Evolutionary conservation across 2,888 invertebrate genomes (phyloP), one percentile per base, ranked within the genome.

Genomic region (Schizotus pectinicornis): DNA sequence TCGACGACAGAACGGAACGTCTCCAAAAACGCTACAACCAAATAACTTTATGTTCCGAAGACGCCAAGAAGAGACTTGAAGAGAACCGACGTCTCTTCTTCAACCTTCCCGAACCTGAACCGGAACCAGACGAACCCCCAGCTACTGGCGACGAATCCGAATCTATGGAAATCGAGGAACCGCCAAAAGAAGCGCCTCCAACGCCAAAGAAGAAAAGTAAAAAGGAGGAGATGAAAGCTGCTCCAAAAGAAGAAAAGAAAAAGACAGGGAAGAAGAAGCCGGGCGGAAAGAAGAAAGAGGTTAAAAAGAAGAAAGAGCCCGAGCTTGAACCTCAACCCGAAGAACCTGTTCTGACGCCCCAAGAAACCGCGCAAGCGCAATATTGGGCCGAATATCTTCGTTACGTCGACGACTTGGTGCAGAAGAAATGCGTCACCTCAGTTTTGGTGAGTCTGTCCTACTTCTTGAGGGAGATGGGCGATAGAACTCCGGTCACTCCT

Each of bases 81-180:
- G 81, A 85, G 2, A 92, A 92, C 77, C 88, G 87, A 65, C 85
- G 85, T 53, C 73, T 92, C 3, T 89, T 89, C 69, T 88, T 89
- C 67, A 87, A 91, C 69, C 81, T 88, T 37, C 74, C 82, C 2
- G 50, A 45, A 14, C 62, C 73, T 13, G 56, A 67, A 35, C 63
- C 64, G 9, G 65, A 67, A 31, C 61, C 61, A 6, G 57, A 60
- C 38, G 56, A 14, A 14, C 7, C 22, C 6, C n/a, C 45, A 35
- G 33, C 35, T 46, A 14, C 41, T 39, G 34, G 33, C 50, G 49
- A 32, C 22, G 51, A 56, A 43, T 22, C 52, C 7, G 36, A 35
- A 32, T 37, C 54, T 7, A 37, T 56, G 6, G 13, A 13, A 50
- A 33, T 32, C 3, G 22, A 13, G 13, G 31, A 7, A 7, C 7